These are phyloP conservation scores for Echeneis naucrates DNA, from an alignment of 2,797 vertebrate genomes.

Conservation along the genomic window DNA sequence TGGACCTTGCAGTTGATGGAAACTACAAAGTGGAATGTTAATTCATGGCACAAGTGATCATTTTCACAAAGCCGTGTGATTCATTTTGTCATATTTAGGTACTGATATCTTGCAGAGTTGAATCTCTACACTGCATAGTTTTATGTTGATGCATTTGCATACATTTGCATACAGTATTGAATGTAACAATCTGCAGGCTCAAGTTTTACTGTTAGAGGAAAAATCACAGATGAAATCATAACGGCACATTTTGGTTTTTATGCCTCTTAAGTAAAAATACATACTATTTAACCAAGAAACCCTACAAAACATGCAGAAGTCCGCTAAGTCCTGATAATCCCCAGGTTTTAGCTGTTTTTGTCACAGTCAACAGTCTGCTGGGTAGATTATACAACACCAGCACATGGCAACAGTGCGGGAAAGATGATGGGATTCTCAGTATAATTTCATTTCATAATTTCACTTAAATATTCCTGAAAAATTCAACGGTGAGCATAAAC, in stretches of 20 bases:
- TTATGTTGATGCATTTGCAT: too few relatives aligned
- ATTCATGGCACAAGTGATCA: too few relatives aligned
- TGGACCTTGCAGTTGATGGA: background rate
- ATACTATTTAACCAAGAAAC: background rate
- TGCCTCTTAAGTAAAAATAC: background rate
- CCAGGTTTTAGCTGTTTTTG: constrained; percentile 1
- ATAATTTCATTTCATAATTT: constrained; percentile 1
- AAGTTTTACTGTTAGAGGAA: constrained; percentile 3
- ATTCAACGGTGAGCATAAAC: constrained; percentile 1
- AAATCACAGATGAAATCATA: constrained; percentile 1
- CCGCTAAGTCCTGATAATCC: constrained; percentile 26
- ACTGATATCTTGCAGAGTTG: background rate
- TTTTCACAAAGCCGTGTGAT: background rate
- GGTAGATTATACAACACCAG: constrained; percentile 19
- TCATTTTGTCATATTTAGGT: background rate
- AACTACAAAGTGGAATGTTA: too few relatives aligned
- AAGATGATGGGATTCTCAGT: constrained; percentile 10
- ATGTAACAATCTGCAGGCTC: too few relatives aligned
- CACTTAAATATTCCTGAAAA: background rate
- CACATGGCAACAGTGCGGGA: constrained; percentile 13
- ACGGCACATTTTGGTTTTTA: background rate
- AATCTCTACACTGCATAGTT: background rate
- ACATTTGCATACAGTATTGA: too few relatives aligned
- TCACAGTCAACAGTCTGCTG: constrained; percentile 27
- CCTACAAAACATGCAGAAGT: constrained; percentile 21